A percentile compares a stretch with the other conserved stretches of the same genome.
Conservation (phyloP, 2,797 vertebrate genomes). For the Simalia tracyae region DNA sequence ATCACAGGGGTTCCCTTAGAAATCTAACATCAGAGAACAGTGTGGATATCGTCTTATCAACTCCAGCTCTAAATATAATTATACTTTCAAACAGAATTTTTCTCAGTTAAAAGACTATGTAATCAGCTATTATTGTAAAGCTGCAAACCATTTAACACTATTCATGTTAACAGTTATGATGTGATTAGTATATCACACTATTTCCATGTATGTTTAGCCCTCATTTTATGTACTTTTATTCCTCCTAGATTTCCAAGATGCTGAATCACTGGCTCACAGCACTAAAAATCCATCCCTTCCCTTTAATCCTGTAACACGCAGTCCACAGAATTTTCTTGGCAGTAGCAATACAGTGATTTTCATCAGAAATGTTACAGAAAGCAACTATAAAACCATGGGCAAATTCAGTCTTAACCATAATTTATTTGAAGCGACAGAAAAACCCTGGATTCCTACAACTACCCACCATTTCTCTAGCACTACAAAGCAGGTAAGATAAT, state of each 20-base stretch:
- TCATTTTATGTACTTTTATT: conserved; percentile 57
- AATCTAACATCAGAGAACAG: background rate
- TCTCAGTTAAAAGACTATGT: background rate
- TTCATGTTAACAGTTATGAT: background rate
- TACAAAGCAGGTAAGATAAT: conserved; percentile 72
- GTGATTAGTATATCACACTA: background rate
- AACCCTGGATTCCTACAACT: conserved; percentile 53
- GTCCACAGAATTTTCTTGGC: conserved; percentile 39
- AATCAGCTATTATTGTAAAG: conserved; percentile 20
- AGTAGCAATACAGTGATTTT: conserved; percentile 62
- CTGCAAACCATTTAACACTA: background rate
- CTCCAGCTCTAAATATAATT: conserved; percentile 1
- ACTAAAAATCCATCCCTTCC: conserved; percentile 48
- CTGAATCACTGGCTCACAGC: conserved; percentile 55
- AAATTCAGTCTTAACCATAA: conserved; percentile 40
- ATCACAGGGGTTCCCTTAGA: background rate
- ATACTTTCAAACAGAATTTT: background rate
- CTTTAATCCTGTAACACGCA: conserved; percentile 44
- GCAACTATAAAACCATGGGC: conserved; percentile 48
- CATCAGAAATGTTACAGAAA: conserved; percentile 50
- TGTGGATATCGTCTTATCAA: background rate
- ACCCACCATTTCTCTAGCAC: conserved; percentile 56
- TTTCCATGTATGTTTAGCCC: conserved; percentile 26
- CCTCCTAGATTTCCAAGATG: conserved; percentile 62
- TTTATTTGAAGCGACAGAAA: conserved; percentile 53